phyloP scores from a whole-genome alignment of 2,888 invertebrate species.

The Lochmaea capreae region DNA sequence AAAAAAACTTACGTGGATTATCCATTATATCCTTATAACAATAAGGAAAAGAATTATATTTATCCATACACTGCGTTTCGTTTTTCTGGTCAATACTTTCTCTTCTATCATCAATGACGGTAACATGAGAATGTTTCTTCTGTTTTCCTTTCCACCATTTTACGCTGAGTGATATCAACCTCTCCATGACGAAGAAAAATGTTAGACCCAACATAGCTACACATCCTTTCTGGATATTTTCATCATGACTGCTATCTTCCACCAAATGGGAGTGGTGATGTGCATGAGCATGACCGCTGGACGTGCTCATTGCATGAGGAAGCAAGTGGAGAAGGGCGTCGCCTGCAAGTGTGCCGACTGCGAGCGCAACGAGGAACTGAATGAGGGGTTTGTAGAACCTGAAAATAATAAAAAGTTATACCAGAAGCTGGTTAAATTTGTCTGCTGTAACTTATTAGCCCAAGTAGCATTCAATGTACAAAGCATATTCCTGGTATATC shows the following conservation, averaged over 20 bases:
- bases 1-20: conserved; percentile 55
- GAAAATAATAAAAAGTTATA: background rate
- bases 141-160: conserved; percentile 84
- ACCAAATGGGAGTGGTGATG: conserved; percentile 55
- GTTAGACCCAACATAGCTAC: conserved; percentile 86
- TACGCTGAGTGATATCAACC: conserved; percentile 80
- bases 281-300: conserved; percentile 55
- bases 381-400: conserved; percentile 88
- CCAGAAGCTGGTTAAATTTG: too few relatives aligned
- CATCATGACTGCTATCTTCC: conserved; percentile 68
- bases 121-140: conserved; percentile 62
- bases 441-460: too few relatives aligned
- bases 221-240: conserved; percentile 88
- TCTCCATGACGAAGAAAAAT: conserved; percentile 91
- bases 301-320: conserved; percentile 79
- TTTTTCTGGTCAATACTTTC: conserved; percentile 49
- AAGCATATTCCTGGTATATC: too few relatives aligned
- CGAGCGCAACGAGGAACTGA: conserved; percentile 92
- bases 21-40: conserved; percentile 84
- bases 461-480: too few relatives aligned
- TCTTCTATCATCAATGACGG: conserved; percentile 72
- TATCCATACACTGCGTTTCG: conserved; percentile 80
- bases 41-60: conserved; percentile 89
- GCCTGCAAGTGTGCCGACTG: conserved; percentile 81
- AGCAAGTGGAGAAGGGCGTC: conserved; percentile 92